Evolutionary conservation across 2,113 vertebrate species (phyloP), one percentile per base, ranked within the genome.

Genomic region (Microtus richardsoni): DNA sequence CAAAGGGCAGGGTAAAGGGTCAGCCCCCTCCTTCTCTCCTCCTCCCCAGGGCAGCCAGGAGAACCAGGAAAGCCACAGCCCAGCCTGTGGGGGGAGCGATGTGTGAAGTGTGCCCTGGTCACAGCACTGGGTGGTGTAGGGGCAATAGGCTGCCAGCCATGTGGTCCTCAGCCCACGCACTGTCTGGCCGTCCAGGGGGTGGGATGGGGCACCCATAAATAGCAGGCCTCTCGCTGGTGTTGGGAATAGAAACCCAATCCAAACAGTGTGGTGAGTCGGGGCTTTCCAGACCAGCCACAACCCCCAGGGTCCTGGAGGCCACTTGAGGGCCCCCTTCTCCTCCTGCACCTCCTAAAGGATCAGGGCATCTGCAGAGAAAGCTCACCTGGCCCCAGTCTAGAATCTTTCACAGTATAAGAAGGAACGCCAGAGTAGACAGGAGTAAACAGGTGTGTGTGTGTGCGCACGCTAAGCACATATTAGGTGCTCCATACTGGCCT

Each of bases 171-270:
- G 95, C 97, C 97, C 97, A 96, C 97, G 92, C 97, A 96, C 96
- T 96, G 97, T 98, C 97, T 98, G 96, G 97, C 95, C 0, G 78
- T 85, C 97, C 0, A 16, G 94, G 97, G 95, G 97, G 97, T 96
- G 96, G 96, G 74, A 91, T 91, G 80, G 58, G 89, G 88, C 77
- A 9, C 92, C 96, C 96, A 98, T 95, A 98, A 98, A 98, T 98
- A 98, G 97, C 96, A 96, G 94, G 92, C 95, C 73, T 96, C 92
- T 97, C 82, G 68, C 88, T 30, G 78, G 94, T n/a, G 95, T 97
- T 97, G 96, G 97, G 97, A 97, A 98, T 96, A 97, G 96, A 97
- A 97, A 96, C 93, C 94, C 94, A 98, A 92, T 93, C 95, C 96
- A 98, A 98, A 98, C 94, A 97, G 90, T 95, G 97, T 91, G 95